Evolutionary conservation across 2,113 vertebrate genomes (phyloP), one percentile per base, ranked within the genome.

Genomic region (Larimichthys polyactis): DNA sequence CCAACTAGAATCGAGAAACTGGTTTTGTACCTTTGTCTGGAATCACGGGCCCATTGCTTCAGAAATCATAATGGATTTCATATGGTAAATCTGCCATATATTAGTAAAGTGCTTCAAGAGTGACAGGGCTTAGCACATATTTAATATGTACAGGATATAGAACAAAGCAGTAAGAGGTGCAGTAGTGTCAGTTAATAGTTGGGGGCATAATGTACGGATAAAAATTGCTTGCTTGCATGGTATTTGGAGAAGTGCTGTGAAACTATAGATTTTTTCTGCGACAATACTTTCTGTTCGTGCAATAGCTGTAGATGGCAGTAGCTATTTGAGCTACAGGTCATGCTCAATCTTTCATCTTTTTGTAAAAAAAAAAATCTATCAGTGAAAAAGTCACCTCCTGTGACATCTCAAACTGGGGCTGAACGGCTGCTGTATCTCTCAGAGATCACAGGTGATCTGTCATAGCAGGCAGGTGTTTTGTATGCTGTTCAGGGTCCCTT

Each of bases 371-470:
- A 73, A 89, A 81, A 89, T 85, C 74, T 69, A 87, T 91, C 79
- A 82, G 69, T 57, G 46, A 64, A 80, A 84, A 90, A 86, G 72
- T 86, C 86, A 77, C 86, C 85, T 89, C 72, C 84, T 88, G 87
- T 90, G 90, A 92, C 92, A 89, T 87, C 87, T 92, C 89, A 92
- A 93, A 93, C 87, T 85, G 85, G 69, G 87, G 63, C 89, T 93
- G 91, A 94, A 72, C 65, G 63, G 80, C 87, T 83, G 78, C 82
- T 90, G 87, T 90, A 88, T 90, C 81, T 92, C 87, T 85, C 55
- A 52, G 69, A 78, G 82, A 91, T 91, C 91, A 89, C 86, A 90
- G 91, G 90, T 93, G 87, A 95, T 94, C 93, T 90, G 91, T 93
- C 93, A 93, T 89, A 65, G 78, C 74, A 89, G 93, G 75, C 92